Conservation (phyloP, 2,113 vertebrate genomes). For the Cinclus cinclus region DNA sequence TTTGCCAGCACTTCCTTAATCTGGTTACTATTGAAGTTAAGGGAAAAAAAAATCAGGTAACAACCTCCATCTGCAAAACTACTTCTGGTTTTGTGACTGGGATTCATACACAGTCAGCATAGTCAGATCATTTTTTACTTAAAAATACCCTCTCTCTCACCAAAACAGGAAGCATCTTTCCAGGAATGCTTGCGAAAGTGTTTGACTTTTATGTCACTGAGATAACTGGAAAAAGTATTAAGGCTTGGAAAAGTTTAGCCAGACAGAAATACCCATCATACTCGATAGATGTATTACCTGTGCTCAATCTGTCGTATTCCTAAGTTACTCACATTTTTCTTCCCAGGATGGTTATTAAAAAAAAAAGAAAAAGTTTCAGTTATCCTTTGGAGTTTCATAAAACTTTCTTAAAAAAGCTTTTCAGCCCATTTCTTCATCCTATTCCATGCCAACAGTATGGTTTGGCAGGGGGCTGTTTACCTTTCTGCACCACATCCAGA, state of each 20-base stretch:
- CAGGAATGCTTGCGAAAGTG: slow-evolving; percentile 25
- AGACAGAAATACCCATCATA: background rate
- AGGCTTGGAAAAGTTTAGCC: background rate
- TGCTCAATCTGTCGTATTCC: background rate
- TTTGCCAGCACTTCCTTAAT: slow-evolving; percentile 47
- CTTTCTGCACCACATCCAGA: background rate
- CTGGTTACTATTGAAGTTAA: background rate
- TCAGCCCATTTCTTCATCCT: background rate
- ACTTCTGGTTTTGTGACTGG: slow-evolving; percentile 30
- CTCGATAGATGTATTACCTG: background rate
- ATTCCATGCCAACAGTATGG: background rate
- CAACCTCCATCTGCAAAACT: slow-evolving; percentile 21
- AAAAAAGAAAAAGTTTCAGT: background rate
- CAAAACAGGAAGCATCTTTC: slow-evolving; percentile 55
- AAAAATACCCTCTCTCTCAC: background rate
- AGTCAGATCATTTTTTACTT: slow-evolving; percentile 41
- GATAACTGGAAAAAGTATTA: slow-evolving; percentile 29
- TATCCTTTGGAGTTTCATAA: background rate
- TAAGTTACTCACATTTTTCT: background rate
- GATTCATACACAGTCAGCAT: background rate
- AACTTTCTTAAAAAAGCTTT: background rate
- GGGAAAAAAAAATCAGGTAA: slow-evolving; percentile 15
- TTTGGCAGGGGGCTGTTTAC: background rate
- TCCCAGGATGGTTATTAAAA: background rate
- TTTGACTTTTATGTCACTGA: slow-evolving; percentile 18